Base-by-base conservation (phyloP, 2,797 vertebrate species). In the Cirrhinus mrigala region DNA sequence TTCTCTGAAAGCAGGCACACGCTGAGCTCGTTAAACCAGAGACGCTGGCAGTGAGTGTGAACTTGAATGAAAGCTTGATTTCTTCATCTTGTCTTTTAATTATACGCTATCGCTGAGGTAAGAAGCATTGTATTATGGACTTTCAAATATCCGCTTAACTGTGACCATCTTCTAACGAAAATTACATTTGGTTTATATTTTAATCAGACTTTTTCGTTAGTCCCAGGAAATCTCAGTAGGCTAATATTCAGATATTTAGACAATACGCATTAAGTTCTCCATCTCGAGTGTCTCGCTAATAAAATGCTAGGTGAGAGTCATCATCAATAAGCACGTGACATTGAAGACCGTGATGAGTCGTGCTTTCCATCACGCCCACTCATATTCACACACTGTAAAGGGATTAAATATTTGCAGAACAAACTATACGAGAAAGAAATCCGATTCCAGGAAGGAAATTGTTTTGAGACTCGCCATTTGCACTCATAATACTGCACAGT, bases 381-480 rank as follows among this genome's bases (percentile, higher is more conserved):
- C 44, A 15, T 37, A 40, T 64, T 79, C 52, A 60, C 50, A 48
- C 76, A 50, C 24, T 70, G 50, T 79, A 73, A 85, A 40, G 22
- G 40, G 77, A 79, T 80, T 66, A 29, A 85, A 85, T 85, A 64
- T 85, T 79, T 73, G 76, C 58, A 50, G 44, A 73, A 74, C 66
- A 80, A 64, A 85, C 56, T 62, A 37, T 27, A 33, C 18, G 1
- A 46, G 4, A 77, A 52, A 37, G 37, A 48, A 50, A 70, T 60
- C 24, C 0, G 33, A 70, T 84, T 79, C 40, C 27, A n/a, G 52
- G 40, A 84, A 46, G 62, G 66, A 40, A 69, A 54, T 15, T 6
- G 16, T 6, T 29, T 3, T 66, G 44, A 54, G 58, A 68, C 70
- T 33, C 18, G 24, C 7, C 18, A 40, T 81, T 70, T n/a, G 11